Conservation (phyloP, 2,888 invertebrate species). For the Eristalinus sepulchralis region DNA sequence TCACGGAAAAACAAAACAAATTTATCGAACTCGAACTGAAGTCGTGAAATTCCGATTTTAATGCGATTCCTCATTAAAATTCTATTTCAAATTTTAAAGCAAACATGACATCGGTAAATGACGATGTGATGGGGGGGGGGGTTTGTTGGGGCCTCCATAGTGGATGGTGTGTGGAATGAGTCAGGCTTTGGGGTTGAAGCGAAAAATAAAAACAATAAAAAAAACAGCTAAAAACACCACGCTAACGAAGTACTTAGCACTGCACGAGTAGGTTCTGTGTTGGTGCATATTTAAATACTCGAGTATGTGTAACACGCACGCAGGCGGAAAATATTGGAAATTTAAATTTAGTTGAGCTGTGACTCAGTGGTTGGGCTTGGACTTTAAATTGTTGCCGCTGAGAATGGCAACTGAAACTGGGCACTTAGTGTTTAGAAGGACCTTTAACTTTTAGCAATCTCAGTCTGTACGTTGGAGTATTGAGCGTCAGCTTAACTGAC, state of each 20-base stretch:
- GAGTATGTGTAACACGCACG: conserved; percentile 22
- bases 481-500: too few species aligned
- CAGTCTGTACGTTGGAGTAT: too few species aligned
- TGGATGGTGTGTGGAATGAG: conserved; percentile 14
- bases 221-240: neutral
- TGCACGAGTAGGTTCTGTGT: conserved; percentile 24
- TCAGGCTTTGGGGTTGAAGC: conserved; percentile 32
- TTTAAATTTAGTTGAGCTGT: neutral
- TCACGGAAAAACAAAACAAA: neutral
- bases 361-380: neutral
- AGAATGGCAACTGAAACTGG: too few species aligned
- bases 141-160: neutral
- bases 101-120: neutral
- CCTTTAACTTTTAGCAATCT: too few species aligned
- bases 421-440: too few species aligned
- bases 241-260: conserved; percentile 18
- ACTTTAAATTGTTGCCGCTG: neutral
- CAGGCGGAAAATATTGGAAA: neutral
- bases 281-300: conserved; percentile 50
- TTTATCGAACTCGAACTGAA: neutral
- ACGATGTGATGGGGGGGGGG: neutral
- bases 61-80: conserved; percentile 68
- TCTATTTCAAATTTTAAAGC: conserved; percentile 58
- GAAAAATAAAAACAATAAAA: neutral
- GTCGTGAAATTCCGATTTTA: conserved; percentile 64